These are phyloP conservation scores for Pempheris klunzingeri DNA, from an alignment of 2,797 vertebrate genomes.

Conservation along the genomic window DNA sequence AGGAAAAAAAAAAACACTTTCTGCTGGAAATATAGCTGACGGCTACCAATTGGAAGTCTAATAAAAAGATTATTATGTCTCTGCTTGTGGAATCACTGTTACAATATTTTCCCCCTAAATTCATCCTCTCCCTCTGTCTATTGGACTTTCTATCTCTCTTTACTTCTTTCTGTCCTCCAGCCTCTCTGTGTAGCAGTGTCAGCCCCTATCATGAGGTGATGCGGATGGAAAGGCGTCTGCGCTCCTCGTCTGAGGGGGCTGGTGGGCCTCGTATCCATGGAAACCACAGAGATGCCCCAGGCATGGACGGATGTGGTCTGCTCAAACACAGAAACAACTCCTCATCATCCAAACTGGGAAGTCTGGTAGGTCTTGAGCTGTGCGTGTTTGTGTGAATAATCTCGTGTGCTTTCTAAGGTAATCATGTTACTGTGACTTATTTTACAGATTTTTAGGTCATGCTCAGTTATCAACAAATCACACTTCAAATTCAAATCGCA, in stretches of 20 bases:
- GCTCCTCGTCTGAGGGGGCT: slow-evolving; percentile 96
- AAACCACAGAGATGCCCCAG: slow-evolving; percentile 89
- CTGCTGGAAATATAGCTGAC: slow-evolving; percentile 16
- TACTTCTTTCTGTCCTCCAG: slow-evolving; percentile 71
- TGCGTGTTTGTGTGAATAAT: slow-evolving; percentile 5
- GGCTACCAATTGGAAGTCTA: slow-evolving; percentile 19
- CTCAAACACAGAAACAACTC: slow-evolving; percentile 93
- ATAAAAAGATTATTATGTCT: slow-evolving; percentile 34
- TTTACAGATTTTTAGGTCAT: background rate
- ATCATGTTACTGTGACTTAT: background rate
- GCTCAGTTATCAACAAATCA: background rate
- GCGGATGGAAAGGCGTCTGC: slow-evolving; percentile 91
- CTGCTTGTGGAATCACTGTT: slow-evolving; percentile 18
- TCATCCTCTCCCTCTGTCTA: slow-evolving; percentile 13
- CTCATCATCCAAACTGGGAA: slow-evolving; percentile 97
- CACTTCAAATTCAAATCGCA: background rate
- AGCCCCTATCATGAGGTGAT: slow-evolving; percentile 94
- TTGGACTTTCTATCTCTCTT: background rate
- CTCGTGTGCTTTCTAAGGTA: too few species aligned
- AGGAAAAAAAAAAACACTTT: slow-evolving; percentile 21
- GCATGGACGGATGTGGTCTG: slow-evolving; percentile 87
- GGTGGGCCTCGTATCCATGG: slow-evolving; percentile 92
- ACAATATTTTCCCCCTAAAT: slow-evolving; percentile 13
- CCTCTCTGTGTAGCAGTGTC: slow-evolving; percentile 90
- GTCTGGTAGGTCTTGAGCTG: slow-evolving; percentile 88